Evolutionary conservation across 2,888 invertebrate species (phyloP).

Genomic region (Athalia circularis): DNA sequence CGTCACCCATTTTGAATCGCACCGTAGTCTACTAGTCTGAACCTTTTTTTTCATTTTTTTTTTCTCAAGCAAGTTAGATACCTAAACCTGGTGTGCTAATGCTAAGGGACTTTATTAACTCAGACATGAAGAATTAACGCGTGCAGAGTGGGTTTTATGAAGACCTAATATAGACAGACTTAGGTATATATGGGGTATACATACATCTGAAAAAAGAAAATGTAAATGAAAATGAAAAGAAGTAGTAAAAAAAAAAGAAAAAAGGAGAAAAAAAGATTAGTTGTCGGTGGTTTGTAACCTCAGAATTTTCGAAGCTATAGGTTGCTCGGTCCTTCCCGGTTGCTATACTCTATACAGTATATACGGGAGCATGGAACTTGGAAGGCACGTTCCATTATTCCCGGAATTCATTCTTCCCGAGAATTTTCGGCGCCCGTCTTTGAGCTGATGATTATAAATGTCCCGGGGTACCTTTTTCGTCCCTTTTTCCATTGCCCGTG

Average conservation of each 20-base stretch:
- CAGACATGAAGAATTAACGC: no score
- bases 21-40: no score
- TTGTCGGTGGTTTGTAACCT: no score
- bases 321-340: neutral
- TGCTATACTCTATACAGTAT: neutral
- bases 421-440: conserved; percentile 45
- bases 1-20: no score
- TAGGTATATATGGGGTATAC: no score
- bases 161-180: no score
- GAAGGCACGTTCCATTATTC: conserved; percentile 35
- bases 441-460: conserved; percentile 46
- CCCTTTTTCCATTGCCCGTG: neutral
- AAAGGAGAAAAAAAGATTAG: no score
- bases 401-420: conserved; percentile 30
- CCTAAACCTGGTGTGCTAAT: no score
- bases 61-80: neutral
- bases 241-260: no score
- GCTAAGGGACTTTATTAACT: no score
- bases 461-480: conserved; percentile 45
- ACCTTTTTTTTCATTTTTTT: neutral
- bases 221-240: neutral
- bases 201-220: neutral
- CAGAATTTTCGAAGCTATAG: no score
- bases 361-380: neutral
- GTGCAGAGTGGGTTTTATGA: no score